Evolutionary conservation across 1,140 invertebrate species (phyloP), one percentile per base, ranked within the genome.

Genomic region (Dryas iulia): DNA sequence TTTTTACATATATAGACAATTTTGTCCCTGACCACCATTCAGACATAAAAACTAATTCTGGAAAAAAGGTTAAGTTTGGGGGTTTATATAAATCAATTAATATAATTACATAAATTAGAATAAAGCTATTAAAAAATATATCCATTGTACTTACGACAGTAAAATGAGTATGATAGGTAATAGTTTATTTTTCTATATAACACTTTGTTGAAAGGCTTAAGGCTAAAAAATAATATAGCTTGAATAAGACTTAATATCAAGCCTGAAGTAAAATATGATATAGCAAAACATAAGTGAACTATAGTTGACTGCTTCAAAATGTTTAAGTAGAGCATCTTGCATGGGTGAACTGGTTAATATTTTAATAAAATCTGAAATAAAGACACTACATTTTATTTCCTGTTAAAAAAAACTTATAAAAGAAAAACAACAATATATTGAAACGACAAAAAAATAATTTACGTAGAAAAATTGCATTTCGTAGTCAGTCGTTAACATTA

Each of bases 11-110:
- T 14, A 98, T 81, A 54, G 94, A 89, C 73, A 97, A 82, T 72
- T 95, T 94, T 35, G 95, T 94, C 35, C 94, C 94, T 63, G 97
- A 95, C 97, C 98, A 99, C 97, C 97, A 99, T 93, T 98, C 97
- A 64, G 95, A 95, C 80, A 99, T 92, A 91, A 97, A 98, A 53
- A 98, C 96, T 81, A 98, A 92, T 93, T 99, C 98, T 98, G 87
- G 77, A 92, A 85, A 70, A 66, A 0, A 64, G 21, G n/a, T n/a
- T n/a, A 10, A 14, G n/a, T 39, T 18, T 6, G 7, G 7, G 6
- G n/a, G 14, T 14, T 39, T 39, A 5, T 8, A 5, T 6, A 14
- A 14, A 39, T 14, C 12, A n/a, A 33, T 39, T 14, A n/a, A 14
- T 14, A 5, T 5, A 14, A 14, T 6, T 14, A 39, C 14, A 39